These are phyloP conservation scores for Picathartes gymnocephalus DNA, from an alignment of 2,113 vertebrate genomes.

Conservation along the genomic window DNA sequence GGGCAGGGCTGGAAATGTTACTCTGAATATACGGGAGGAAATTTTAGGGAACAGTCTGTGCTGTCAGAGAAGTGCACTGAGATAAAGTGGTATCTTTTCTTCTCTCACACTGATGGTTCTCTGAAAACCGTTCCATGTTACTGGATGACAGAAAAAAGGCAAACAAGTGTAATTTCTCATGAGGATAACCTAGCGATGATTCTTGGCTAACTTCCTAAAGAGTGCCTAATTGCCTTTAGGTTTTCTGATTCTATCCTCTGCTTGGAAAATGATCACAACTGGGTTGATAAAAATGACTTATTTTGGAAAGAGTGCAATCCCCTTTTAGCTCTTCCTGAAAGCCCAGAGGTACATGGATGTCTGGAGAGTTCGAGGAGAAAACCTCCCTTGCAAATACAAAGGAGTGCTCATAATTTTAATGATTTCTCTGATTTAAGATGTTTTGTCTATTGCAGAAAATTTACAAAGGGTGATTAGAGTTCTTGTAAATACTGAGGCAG, in stretches of 20 bases:
- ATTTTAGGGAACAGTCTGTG: not conserved
- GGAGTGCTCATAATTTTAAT: not conserved
- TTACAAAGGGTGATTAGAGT: not conserved
- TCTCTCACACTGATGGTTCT: not conserved
- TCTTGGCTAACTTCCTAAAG: not conserved
- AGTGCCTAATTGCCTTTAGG: not conserved
- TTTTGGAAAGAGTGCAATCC: not conserved
- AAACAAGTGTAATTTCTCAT: not conserved
- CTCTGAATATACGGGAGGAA: not conserved
- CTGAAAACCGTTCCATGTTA: not conserved
- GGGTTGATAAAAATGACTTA: conserved; percentile 5
- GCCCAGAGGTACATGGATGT: not conserved
- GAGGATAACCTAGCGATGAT: not conserved
- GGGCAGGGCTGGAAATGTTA: not conserved
- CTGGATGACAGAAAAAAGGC: not conserved
- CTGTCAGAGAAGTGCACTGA: not conserved
- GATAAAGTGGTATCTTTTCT: not conserved
- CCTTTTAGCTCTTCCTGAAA: not conserved
- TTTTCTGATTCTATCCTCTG: not conserved
- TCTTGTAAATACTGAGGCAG: not conserved
- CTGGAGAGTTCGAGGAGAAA: not conserved
- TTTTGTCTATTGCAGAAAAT: conserved; percentile 37
- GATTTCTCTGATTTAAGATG: conserved; percentile 12
- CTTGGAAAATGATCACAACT: not conserved
- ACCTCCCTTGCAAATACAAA: not conserved